Evolutionary conservation across 2,888 invertebrate species (phyloP).

Genomic region (Campoplex capitator): DNA sequence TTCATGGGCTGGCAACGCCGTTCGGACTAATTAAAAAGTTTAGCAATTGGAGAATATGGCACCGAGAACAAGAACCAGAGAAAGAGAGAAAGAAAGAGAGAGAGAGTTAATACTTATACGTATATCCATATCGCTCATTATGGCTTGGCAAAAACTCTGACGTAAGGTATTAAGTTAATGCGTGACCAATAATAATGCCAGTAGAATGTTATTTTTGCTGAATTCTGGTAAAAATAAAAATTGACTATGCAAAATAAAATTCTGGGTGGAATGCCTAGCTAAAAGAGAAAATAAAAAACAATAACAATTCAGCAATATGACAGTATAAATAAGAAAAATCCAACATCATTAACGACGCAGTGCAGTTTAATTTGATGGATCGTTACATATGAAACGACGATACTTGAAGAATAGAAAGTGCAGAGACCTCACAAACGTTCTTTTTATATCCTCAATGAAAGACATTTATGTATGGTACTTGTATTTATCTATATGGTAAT

Average conservation of each 20-base stretch:
- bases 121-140: not conserved
- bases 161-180: not conserved
- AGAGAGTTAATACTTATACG: not conserved
- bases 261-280: not conserved
- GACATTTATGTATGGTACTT: too few species aligned
- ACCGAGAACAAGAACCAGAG: constrained; percentile 43
- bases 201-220: not conserved
- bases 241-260: not conserved
- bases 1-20: constrained; percentile 60
- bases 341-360: not conserved
- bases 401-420: too few species aligned
- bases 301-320: not conserved
- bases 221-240: not conserved
- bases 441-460: too few species aligned
- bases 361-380: not conserved
- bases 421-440: too few species aligned
- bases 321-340: not conserved
- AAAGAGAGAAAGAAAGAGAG: constrained; percentile 52
- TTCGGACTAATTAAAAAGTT: constrained; percentile 76
- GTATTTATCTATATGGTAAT: too few species aligned
- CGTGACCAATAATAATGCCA: not conserved
- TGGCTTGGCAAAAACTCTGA: not conserved
- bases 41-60: constrained; percentile 70
- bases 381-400: not conserved
- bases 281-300: not conserved